phyloP scores from a whole-genome alignment of 2,797 vertebrate species.

The Alectoris magna region DNA sequence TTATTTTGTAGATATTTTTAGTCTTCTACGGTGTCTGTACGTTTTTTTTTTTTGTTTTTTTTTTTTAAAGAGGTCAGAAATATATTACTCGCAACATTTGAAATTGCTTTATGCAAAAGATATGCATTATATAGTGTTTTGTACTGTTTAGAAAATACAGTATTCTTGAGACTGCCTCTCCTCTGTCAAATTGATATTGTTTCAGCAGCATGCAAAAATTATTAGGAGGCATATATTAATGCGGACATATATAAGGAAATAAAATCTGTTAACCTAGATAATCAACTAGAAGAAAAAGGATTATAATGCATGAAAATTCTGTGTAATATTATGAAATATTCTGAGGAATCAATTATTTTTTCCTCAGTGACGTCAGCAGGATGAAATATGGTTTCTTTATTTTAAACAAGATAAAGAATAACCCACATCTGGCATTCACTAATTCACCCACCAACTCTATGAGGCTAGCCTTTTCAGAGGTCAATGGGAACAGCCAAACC shows the following conservation, averaged over 20 bases:
- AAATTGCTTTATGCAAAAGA: background rate
- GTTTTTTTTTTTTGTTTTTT: no score
- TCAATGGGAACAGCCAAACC: conserved; percentile 18
- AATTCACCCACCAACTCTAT: background rate
- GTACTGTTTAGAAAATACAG: background rate
- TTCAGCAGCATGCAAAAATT: background rate
- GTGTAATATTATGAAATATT: background rate
- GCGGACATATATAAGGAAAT: background rate
- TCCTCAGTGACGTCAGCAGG: background rate
- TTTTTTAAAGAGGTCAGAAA: background rate
- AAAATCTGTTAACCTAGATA: background rate
- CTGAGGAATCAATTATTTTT: background rate
- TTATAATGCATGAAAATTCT: background rate
- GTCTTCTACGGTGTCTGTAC: background rate
- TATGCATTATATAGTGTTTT: background rate
- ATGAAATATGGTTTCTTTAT: background rate
- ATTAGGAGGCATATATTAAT: background rate
- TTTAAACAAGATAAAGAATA: background rate
- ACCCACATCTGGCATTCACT: background rate
- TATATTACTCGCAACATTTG: background rate
- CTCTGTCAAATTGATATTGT: background rate
- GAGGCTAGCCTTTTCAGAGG: background rate
- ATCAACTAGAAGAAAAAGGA: background rate
- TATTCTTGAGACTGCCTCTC: fast-evolving
- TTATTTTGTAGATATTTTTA: background rate